Evolutionary conservation across 2,888 invertebrate species (phyloP).

Genomic region (Tridacna gigas): DNA sequence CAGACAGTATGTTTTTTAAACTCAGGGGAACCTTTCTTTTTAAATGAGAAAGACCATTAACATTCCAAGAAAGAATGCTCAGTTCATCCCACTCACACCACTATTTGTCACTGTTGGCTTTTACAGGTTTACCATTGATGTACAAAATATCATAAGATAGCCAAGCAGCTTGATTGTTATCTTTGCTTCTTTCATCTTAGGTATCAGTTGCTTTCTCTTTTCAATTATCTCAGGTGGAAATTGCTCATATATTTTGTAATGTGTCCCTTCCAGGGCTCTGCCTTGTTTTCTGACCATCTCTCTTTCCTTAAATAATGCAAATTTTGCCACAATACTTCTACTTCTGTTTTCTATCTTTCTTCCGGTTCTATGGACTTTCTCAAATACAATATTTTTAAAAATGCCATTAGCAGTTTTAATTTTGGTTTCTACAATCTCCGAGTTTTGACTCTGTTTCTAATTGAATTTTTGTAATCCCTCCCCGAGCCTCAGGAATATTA

Average conservation of each 20-base stretch:
- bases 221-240: conserved; percentile 27
- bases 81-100: conserved; percentile 25
- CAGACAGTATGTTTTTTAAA: conserved; percentile 9
- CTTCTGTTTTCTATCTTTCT: conserved; percentile 6
- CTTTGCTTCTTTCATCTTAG: no score
- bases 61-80: conserved; percentile 1
- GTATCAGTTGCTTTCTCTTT: no score
- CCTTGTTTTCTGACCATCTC: conserved; percentile 35
- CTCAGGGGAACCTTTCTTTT: neutral
- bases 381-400: conserved; percentile 27
- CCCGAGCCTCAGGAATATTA: conserved; percentile 23
- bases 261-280: conserved; percentile 15
- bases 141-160: no score
- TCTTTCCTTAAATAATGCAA: no score
- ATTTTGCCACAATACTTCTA: neutral
- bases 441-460: neutral
- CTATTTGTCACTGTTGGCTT: no score
- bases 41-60: conserved; percentile 9
- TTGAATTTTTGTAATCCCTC: conserved; percentile 8
- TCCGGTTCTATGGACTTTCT: conserved; percentile 32
- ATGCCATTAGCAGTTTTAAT: conserved; percentile 18
- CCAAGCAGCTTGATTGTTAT: no score
- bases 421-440: conserved; percentile 1
- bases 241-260: conserved; percentile 37
- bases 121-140: no score